Evolutionary conservation across 2,888 invertebrate genomes (phyloP), one percentile per base, ranked within the genome.

Genomic region (Amblyjoppa fuscipennis): DNA sequence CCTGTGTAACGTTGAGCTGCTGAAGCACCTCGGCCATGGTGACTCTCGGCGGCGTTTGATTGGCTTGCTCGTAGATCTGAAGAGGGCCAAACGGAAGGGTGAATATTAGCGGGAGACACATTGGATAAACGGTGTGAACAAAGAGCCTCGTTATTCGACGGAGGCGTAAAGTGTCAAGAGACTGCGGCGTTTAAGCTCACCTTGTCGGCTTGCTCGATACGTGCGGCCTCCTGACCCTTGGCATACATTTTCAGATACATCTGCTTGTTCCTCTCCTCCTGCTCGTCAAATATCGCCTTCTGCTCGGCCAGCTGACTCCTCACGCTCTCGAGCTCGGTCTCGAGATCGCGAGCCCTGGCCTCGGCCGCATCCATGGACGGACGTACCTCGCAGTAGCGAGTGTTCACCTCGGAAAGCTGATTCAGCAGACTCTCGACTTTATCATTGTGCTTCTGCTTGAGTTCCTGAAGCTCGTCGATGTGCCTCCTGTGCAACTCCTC

Each of bases 181-280:
- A 49, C 31, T 64, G 31, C 28, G 61, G 6, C 28, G 45, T 73
- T 7, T 56, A 20, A 25, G 64, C 87, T 92, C 94, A 97, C 97
- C 96, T 96, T 96, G 91, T 96, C 96, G 90, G 96, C 95, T 86
- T 95, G 95, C 91, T 97, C 96, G 93, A 96, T 95, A 91, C 96
- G 96, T 74, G 97, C 97, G n/a, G 97, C 97, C 92, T 97, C 97
- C 91, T 97, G 96, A 45, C 97, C 97, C 94, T 98, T 97, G 91
- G 96, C 96, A 94, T 97, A 97, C 97, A 97, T 97, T 94, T 97
- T 96, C 92, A 97, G 95, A 94, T 97, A 97, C 95, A 96, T 96
- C 90, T 97, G 95, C 90, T 96, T 96, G 91, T 97, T 97, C 88
- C 96, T 96, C 89, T 95, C 96, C 89, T 97, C 97, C 87, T 97